Base-by-base conservation (phyloP, 1,140 invertebrate species). In the Teleogryllus occipitalis region DNA sequence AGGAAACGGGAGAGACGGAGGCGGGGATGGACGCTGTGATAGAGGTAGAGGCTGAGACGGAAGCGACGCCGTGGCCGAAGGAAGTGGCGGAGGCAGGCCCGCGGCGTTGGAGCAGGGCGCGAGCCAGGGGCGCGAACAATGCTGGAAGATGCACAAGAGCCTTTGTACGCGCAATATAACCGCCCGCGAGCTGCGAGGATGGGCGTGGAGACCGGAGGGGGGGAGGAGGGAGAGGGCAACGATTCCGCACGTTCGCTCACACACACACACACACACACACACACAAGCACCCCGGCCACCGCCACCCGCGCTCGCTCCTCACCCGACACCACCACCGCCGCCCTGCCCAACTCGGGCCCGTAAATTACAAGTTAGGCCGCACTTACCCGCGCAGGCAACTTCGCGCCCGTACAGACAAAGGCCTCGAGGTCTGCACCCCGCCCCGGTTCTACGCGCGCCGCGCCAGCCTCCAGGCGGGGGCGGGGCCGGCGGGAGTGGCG, bases 361-460 rank as follows among this genome's bases (percentile, higher is more conserved):
- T 65, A 65, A 65, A 65, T 65, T 65, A 65, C 54, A 65, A 65
- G 54, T 65, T 65, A 65, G 54, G 54, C 54, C 54, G 54, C 54
- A 65, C 54, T 65, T 65, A 65, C 54, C 54, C 54, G 7, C 54
- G 18, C 2, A 65, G 54, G 54, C 54, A 65, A 65, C 54, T 65
- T 65, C 54, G 54, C 54, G 54, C 54, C 54, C 54, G 10, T 18
- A 10, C 54, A 65, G 54, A 65, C 54, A 65, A 65, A 65, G 54
- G 54, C 54, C 54, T 65, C 10, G 54, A 65, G 54, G 54, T 65
- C 54, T 65, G 54, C 54, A 65, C 10, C 54, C 54, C 54, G 54
- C 54, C 54, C 54, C 18, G 54, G 54, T 18, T 10, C 18, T 14
- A 0, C 54, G 54, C 54, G 18, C 2, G 54, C 2, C 54, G 10